phyloP scores from a whole-genome alignment of 2,113 vertebrate species.

The Nestor notabilis region DNA sequence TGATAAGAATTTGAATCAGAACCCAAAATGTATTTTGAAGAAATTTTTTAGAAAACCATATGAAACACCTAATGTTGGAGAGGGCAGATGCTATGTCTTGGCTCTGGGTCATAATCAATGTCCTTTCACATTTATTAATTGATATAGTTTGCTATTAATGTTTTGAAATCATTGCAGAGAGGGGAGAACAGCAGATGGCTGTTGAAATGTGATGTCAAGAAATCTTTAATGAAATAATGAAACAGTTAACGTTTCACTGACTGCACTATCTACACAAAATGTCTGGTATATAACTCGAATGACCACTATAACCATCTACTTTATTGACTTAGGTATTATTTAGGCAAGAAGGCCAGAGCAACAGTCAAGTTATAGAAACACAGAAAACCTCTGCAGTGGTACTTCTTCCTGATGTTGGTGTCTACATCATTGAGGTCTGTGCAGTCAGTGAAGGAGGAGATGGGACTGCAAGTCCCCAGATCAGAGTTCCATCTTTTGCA shows the following conservation, averaged over 20 bases:
- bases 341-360: constrained; percentile 89
- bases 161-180: not conserved
- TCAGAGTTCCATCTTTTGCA: constrained; percentile 91
- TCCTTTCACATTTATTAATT: not conserved
- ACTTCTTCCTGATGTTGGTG: constrained; percentile 88
- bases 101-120: not conserved
- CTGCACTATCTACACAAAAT: not conserved
- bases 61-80: not conserved
- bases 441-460: constrained; percentile 93
- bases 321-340: constrained; percentile 84
- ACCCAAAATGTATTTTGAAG: not conserved
- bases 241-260: not conserved
- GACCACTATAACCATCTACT: not conserved
- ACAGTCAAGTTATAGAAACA: constrained; percentile 90
- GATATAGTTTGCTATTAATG: not conserved
- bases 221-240: not conserved
- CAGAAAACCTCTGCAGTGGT: constrained; percentile 89
- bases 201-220: not conserved
- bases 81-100: not conserved
- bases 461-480: constrained; percentile 86
- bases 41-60: not conserved
- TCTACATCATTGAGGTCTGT: constrained; percentile 92
- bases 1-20: not conserved
- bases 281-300: not conserved
- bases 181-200: not conserved